Evolutionary conservation across 2,797 vertebrate genomes (phyloP).

Genomic region (Muscicapa striata): DNA sequence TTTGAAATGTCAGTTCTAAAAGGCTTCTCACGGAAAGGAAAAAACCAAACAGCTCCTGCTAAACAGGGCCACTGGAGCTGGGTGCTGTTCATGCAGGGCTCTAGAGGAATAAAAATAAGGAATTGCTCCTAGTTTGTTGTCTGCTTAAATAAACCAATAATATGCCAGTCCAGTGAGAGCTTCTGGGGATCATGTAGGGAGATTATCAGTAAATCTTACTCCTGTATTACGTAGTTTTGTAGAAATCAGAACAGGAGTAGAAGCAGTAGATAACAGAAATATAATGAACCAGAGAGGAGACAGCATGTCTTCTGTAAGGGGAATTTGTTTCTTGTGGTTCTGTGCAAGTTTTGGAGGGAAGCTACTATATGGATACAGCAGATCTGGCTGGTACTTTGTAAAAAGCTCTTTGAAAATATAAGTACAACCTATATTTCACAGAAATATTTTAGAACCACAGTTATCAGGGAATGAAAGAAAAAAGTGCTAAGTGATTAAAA

Average conservation of each 20-base stretch:
- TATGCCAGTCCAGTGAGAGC: not conserved
- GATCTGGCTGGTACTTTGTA: not conserved
- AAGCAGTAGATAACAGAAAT: slow-evolving; percentile 7
- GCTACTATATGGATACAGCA: not conserved
- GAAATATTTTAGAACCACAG: not conserved
- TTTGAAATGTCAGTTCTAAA: slow-evolving; percentile 49
- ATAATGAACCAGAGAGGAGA: not conserved
- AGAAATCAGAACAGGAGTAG: slow-evolving; percentile 1
- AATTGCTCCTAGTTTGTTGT: not conserved
- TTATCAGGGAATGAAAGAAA: not conserved
- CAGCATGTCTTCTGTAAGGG: not conserved
- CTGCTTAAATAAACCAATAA: slow-evolving; percentile 28
- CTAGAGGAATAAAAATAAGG: slow-evolving; percentile 19
- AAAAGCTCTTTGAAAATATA: slow-evolving; percentile 9
- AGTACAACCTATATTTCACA: not conserved
- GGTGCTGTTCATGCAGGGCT: not conserved
- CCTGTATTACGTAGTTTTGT: not conserved
- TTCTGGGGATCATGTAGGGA: not conserved
- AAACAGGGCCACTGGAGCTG: not conserved
- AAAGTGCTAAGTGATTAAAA: not conserved
- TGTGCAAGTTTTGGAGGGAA: not conserved
- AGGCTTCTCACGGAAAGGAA: not conserved
- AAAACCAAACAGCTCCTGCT: not conserved
- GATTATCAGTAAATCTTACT: not conserved
- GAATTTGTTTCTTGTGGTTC: not conserved